A percentile compares a stretch with the other conserved stretches of the same genome.
Conservation (phyloP, 35 echinoderm and acorn worm species). For the Ophioderma brevispina region DNA sequence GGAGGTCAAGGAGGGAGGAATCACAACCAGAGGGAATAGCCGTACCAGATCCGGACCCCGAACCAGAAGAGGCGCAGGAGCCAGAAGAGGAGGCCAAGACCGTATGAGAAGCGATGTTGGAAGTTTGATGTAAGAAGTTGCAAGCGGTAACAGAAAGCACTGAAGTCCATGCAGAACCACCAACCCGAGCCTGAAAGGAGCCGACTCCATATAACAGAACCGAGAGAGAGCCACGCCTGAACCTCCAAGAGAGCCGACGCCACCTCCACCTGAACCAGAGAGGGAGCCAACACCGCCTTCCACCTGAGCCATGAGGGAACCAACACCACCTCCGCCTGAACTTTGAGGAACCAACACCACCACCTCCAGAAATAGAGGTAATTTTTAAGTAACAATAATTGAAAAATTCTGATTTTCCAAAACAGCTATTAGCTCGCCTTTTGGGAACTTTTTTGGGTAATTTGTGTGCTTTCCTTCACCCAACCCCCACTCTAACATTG, state of each 20-base stretch:
- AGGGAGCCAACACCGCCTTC: conserved; percentile 15
- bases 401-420: no score
- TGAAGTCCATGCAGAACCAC: conserved; percentile 17
- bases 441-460: no score
- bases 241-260: background rate
- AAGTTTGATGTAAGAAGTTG: background rate
- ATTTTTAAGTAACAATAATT: background rate
- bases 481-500: no score
- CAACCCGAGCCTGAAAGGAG: no score
- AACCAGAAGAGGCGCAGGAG: conserved; percentile 27
- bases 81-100: background rate
- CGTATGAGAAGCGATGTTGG: background rate
- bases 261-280: conserved; percentile 33
- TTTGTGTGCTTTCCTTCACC: no score
- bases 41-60: conserved; percentile 51
- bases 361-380: conserved; percentile 3
- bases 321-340: conserved; percentile 11
- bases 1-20: conserved; percentile 18
- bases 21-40: background rate
- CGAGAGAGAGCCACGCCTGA: background rate
- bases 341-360: conserved; percentile 5
- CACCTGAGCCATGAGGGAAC: conserved; percentile 8
- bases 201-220: no score
- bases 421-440: no score
- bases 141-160: background rate